phyloP scores from a whole-genome alignment of 2,888 invertebrate species.

The Phyllotreta cruciferae region DNA sequence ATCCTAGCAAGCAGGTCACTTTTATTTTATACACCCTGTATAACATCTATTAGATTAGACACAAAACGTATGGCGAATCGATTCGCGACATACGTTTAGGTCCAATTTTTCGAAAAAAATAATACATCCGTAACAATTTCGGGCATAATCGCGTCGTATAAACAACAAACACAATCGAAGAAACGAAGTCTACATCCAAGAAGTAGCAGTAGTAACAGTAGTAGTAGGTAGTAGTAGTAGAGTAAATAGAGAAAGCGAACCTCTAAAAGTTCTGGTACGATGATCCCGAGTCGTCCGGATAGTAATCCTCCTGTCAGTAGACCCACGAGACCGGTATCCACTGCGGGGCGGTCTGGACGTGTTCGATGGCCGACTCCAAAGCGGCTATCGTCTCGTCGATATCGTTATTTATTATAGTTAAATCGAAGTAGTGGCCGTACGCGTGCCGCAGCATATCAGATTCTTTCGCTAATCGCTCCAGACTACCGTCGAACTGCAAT shows the following conservation, averaged over 20 bases:
- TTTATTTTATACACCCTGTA: no score
- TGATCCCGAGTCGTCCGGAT: slow-evolving; percentile 54
- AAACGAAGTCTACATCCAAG: not conserved
- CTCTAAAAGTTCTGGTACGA: slow-evolving; percentile 50
- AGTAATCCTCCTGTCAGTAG: slow-evolving; percentile 75
- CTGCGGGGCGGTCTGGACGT: slow-evolving; percentile 89
- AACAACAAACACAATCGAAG: slow-evolving; percentile 19
- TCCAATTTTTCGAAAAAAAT: not conserved
- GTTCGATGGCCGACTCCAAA: slow-evolving; percentile 88
- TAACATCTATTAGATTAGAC: no score
- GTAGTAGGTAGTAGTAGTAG: not conserved
- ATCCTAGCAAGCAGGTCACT: no score
- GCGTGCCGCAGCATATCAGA: slow-evolving; percentile 95
- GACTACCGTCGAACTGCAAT: slow-evolving; percentile 94
- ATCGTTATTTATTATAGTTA: slow-evolving; percentile 98
- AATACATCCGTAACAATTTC: not conserved
- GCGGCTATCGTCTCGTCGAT: slow-evolving; percentile 97
- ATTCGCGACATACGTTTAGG: no score
- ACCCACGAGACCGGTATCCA: slow-evolving; percentile 99
- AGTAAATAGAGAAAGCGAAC: not conserved
- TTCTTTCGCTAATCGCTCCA: slow-evolving; percentile 95
- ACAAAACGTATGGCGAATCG: no score
- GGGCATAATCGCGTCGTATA: slow-evolving; percentile 21
- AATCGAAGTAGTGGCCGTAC: slow-evolving; percentile 98
- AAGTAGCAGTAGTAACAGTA: not conserved